Conservation (phyloP, 2,113 vertebrate genomes). For the Empidonax alnorum region DNA sequence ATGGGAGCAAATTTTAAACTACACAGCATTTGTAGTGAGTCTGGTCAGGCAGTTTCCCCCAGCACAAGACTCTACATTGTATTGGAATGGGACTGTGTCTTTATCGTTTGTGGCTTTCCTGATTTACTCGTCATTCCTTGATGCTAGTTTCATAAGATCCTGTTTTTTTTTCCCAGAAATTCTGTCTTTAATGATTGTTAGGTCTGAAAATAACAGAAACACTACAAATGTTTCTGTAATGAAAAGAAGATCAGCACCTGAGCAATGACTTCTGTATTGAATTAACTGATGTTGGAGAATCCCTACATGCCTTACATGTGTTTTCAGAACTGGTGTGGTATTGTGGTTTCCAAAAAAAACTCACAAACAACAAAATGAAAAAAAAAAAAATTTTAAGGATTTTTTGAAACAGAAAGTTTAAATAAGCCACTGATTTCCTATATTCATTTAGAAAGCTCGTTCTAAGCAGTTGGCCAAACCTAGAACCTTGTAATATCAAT, state of each 20-base stretch:
- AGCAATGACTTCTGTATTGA: neutral
- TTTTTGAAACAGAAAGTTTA: neutral
- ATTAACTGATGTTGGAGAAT: neutral
- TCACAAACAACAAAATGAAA: neutral
- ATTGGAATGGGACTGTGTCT: neutral
- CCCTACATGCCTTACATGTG: neutral
- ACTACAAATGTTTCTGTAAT: neutral
- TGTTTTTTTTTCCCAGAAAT: neutral
- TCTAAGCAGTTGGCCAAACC: neutral
- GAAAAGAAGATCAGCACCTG: neutral
- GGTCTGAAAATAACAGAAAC: neutral
- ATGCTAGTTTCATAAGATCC: neutral
- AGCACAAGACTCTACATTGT: rapidly evolving
- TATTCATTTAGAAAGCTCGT: neutral
- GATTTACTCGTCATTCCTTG: neutral
- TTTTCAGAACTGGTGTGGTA: neutral
- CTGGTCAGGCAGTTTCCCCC: neutral
- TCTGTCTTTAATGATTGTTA: neutral
- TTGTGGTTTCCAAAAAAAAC: neutral
- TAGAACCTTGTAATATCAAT: neutral
- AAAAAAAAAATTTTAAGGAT: neutral
- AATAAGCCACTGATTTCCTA: neutral
- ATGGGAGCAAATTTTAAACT: neutral
- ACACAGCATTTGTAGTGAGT: neutral
- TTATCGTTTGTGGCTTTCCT: neutral